These are phyloP conservation scores for Lomographa bimaculata DNA, from an alignment of 2,888 invertebrate species.

Conservation along the genomic window DNA sequence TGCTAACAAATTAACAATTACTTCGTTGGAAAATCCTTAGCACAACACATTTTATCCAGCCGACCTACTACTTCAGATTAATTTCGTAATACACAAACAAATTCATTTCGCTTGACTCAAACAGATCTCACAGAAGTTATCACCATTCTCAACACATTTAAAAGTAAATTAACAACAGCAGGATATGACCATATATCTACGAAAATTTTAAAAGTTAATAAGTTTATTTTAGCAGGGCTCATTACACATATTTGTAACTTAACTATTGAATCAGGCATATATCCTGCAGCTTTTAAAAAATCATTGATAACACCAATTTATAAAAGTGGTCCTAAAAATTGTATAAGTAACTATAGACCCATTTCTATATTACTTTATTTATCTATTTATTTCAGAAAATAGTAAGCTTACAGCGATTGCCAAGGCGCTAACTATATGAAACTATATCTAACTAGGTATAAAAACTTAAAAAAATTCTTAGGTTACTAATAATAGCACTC, in stretches of 20 bases:
- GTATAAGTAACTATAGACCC: not conserved
- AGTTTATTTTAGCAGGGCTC: not conserved
- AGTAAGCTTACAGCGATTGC: too few species aligned
- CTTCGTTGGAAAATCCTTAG: not conserved
- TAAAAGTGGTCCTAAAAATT: not conserved
- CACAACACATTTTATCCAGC: not conserved
- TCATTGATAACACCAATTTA: not conserved
- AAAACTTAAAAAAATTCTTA: too few species aligned
- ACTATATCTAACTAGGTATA: too few species aligned
- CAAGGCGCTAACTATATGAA: too few species aligned
- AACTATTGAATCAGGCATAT: not conserved
- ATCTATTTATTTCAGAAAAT: too few species aligned
- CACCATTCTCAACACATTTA: slow-evolving; percentile 3
- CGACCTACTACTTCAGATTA: too few species aligned
- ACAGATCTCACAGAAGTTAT: slow-evolving; percentile 4
- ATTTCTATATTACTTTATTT: too few species aligned
- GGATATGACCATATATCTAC: slow-evolving; percentile 12
- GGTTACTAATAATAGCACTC: too few species aligned
- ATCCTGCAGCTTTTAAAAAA: not conserved
- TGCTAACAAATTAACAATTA: not conserved
- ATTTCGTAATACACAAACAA: not conserved
- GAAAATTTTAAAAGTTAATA: not conserved
- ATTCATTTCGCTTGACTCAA: slow-evolving; percentile 1
- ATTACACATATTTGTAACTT: not conserved
- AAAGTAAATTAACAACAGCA: not conserved